Percentiles rank a stretch among this genome's conserved stretches.
Evolutionary conservation across 2,797 vertebrate genomes (phyloP).

Genomic region (Columba guinea): DNA sequence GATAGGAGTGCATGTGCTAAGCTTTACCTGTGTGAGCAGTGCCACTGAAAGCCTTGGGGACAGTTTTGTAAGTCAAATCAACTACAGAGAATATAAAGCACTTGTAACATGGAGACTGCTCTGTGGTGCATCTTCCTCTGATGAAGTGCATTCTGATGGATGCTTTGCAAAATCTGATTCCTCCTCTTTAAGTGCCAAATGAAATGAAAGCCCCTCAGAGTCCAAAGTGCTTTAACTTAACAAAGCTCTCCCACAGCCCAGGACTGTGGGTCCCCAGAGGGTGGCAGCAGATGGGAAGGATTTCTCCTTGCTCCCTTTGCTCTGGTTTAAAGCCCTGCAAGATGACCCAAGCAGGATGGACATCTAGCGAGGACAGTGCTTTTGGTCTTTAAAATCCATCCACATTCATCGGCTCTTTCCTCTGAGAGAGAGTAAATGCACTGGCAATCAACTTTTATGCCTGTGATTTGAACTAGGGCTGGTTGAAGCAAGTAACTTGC

Average conservation of each 20-base stretch:
- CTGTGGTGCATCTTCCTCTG: background rate
- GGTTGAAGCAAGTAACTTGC: background rate
- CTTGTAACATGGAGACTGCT: fast-evolving
- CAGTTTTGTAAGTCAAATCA: background rate
- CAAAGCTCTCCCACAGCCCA: background rate
- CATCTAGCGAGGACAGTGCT: background rate
- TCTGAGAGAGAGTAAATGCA: background rate
- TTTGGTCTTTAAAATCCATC: background rate
- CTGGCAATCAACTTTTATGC: background rate
- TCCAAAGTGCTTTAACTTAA: background rate
- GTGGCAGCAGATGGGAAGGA: slow-evolving; percentile 43
- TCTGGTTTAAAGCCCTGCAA: background rate
- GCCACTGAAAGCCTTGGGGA: background rate
- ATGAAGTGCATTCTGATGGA: fast-evolving
- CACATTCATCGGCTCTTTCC: fast-evolving
- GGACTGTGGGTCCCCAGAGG: background rate
- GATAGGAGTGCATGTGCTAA: background rate
- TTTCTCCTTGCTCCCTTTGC: background rate
- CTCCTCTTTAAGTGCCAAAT: background rate
- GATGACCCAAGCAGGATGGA: background rate
- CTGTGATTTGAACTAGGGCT: background rate
- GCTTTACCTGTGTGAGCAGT: background rate
- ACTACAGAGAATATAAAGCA: fast-evolving
- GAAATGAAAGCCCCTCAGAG: background rate
- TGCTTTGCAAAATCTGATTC: background rate